phyloP scores from a whole-genome alignment of 2,888 invertebrate species.

The Pycnomerus fuliginosus region DNA sequence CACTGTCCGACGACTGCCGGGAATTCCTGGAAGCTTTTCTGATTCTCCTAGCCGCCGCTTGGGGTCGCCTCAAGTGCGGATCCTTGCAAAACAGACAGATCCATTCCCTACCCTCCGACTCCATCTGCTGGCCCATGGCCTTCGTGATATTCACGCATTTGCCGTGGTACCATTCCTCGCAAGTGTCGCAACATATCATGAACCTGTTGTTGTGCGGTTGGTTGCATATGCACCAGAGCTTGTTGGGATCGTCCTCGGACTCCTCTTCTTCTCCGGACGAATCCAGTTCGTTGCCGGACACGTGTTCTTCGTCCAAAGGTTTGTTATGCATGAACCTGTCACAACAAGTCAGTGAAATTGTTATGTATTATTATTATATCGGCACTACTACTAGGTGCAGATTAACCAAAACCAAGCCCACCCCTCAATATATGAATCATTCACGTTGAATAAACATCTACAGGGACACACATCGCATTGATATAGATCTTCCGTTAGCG shows the following conservation, averaged over 20 bases:
- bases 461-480: too few relatives aligned
- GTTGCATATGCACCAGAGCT: slow-evolving; percentile 93
- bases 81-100: slow-evolving; percentile 82
- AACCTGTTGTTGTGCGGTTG: slow-evolving; percentile 94
- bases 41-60: slow-evolving; percentile 49
- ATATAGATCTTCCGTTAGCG: too few relatives aligned
- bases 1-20: slow-evolving; percentile 45
- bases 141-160: slow-evolving; percentile 93
- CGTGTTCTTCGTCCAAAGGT: slow-evolving; percentile 49
- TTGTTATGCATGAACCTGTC: slow-evolving; percentile 39
- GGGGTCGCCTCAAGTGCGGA: slow-evolving; percentile 44
- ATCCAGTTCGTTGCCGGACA: slow-evolving; percentile 49
- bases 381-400: too few relatives aligned
- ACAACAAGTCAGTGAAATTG: too few relatives aligned
- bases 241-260: slow-evolving; percentile 91
- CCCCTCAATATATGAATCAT: too few relatives aligned
- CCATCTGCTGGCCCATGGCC: slow-evolving; percentile 90
- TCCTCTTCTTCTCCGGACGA: slow-evolving; percentile 59
- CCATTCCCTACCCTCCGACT: slow-evolving; percentile 85
- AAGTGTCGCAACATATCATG: slow-evolving; percentile 96
- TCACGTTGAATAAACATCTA: too few relatives aligned
- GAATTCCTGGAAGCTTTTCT: slow-evolving; percentile 48
- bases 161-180: slow-evolving; percentile 98
- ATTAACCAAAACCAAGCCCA: too few relatives aligned
- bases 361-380: too few relatives aligned